Conservation (phyloP, 2,113 vertebrate species). For the Nannobrachium achirus region DNA sequence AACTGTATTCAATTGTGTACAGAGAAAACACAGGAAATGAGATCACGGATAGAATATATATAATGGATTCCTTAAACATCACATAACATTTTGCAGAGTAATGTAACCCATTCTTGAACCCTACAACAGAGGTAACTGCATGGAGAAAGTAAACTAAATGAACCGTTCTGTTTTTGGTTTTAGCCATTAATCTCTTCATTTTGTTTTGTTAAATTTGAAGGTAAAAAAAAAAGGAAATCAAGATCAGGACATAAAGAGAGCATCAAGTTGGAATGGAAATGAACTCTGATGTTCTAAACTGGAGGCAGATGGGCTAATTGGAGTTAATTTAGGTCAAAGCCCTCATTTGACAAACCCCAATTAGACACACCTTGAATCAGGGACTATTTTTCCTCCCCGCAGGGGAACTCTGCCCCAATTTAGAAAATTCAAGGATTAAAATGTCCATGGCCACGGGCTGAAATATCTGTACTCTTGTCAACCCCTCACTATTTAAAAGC, state of each 20-base stretch:
- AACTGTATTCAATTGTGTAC: background rate
- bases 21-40: too few relatives aligned
- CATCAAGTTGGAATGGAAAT: background rate
- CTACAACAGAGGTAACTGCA: background rate
- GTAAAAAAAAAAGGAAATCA: too few relatives aligned
- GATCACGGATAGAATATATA: too few relatives aligned
- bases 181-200: too few relatives aligned
- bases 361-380: conserved; percentile 49
- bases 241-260: too few relatives aligned
- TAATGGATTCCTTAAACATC: too few relatives aligned
- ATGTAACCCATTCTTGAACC: background rate
- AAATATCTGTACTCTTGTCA: too few relatives aligned
- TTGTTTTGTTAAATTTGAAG: too few relatives aligned
- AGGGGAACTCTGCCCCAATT: conserved; percentile 13
- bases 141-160: background rate
- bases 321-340: conserved; percentile 46
- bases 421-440: conserved; percentile 46
- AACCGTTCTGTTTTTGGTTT: background rate
- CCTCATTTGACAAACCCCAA: conserved; percentile 58
- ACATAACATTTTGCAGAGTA: background rate
- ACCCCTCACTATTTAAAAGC: too few relatives aligned
- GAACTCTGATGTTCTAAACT: conserved; percentile 11
- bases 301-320: conserved; percentile 44
- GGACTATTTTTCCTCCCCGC: too few relatives aligned
- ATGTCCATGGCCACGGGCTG: conserved; percentile 19